Evolutionary conservation across 2,797 vertebrate genomes (phyloP), one percentile per base, ranked within the genome.

Genomic region (Scolopax bukidnonensis): DNA sequence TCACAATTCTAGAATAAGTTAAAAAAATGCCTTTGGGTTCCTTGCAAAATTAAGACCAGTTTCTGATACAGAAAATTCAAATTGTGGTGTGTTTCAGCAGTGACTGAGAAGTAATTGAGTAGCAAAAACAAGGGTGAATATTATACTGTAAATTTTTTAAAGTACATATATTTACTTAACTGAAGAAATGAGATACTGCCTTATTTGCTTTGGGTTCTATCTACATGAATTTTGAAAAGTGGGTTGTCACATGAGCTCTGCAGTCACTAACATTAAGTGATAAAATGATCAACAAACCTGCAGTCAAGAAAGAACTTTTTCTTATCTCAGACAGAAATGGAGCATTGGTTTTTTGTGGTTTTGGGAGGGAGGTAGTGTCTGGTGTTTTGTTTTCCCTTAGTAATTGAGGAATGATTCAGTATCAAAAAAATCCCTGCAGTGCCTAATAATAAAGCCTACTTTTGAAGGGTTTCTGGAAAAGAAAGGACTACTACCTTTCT

Each of bases 401-500:
- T 23, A 89, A 30, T 11, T 48, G 20, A 75, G 32, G 7, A 57
- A 63, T 33, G 4, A 23, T 45, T 25, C 51, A 86, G 21, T 43
- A 63, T 7, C 6, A 9, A 11, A 65, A 65, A 86, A 75, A 12
- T 20, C 10, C n/a, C 47, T 53, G 16, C 41, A 17, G 17, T 41
- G 4, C 28, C 53, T 61, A 53, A 19, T 16, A 84, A 50, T 4
- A 45, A 65, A 20, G 20, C 5, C 32, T 63, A 5, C 2, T 63
- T 84, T 41, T 74, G 38, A 65, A 74, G 12, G 17, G 10, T 8
- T 67, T 70, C 33, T 73, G 69, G 27, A 53, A 83, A 69, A 43
- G 2, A 47, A 25, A 4, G 5, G 33, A n/a, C 3, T 2, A 2
- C 3, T 9, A 1, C 25, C 10, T 74, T 77, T 65, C 19, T 21